phyloP scores from a whole-genome alignment of 2,888 invertebrate species.

The Petrophora chlorosata region DNA sequence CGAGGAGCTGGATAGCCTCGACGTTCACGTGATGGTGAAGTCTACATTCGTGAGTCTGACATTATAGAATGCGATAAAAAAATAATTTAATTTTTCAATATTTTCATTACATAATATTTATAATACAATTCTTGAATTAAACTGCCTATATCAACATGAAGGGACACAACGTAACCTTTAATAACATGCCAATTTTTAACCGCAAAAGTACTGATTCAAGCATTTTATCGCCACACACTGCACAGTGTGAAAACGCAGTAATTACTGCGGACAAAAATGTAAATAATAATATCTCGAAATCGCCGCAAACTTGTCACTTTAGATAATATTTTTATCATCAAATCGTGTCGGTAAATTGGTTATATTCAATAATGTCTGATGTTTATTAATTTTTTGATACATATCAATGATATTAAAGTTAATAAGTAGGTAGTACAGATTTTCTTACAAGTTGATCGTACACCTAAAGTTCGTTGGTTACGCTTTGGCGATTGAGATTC shows the following conservation, averaged over 20 bases:
- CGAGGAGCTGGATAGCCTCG: too few relatives aligned
- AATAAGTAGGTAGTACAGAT: constrained; percentile 6
- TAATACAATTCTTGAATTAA: too few relatives aligned
- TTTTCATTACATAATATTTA: too few relatives aligned
- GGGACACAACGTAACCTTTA: too few relatives aligned
- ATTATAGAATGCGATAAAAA: too few relatives aligned
- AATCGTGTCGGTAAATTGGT: constrained; percentile 2
- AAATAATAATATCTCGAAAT: constrained; percentile 43
- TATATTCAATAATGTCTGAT: constrained; percentile 16
- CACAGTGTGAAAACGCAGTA: constrained; percentile 47
- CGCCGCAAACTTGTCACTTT: constrained; percentile 16
- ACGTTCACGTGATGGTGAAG: too few relatives aligned
- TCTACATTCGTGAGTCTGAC: too few relatives aligned
- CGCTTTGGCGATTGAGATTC: constrained; percentile 5
- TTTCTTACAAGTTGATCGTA: constrained; percentile 19
- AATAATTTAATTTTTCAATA: too few relatives aligned
- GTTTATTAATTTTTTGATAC: constrained; percentile 17
- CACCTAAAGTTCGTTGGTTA: constrained; percentile 12
- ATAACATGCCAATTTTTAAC: neutral
- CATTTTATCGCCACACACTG: neutral
- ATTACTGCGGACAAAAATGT: constrained; percentile 49
- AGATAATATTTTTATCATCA: constrained; percentile 9
- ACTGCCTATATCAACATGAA: too few relatives aligned
- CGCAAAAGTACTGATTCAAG: neutral
- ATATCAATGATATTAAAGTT: constrained; percentile 10